Percentiles rank a stretch among this genome's conserved stretches.
Conservation (phyloP, 2,888 invertebrate species). For the Oconnorella tubifera region DNA sequence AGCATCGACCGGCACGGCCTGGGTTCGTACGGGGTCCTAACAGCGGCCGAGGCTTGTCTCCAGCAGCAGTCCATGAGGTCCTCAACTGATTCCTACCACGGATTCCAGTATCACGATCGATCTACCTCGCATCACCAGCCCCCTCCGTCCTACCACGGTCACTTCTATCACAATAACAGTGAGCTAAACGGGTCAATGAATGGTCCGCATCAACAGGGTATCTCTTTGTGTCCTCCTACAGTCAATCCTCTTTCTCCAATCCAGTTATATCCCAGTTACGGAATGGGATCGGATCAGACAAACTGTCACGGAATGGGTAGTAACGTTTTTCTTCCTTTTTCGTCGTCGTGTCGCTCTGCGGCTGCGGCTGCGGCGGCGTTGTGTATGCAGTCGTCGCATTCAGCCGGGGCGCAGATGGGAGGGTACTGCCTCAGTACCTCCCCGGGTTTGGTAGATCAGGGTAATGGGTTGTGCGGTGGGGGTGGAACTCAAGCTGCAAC, state of each 20-base stretch:
- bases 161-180: background rate
- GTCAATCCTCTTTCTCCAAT: background rate
- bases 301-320: background rate
- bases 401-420: constrained; percentile 12
- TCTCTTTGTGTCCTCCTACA: background rate
- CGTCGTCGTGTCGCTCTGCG: constrained; percentile 11
- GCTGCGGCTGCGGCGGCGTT: constrained; percentile 9
- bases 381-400: constrained; percentile 7
- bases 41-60: background rate
- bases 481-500: no score
- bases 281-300: background rate
- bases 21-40: background rate
- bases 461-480: background rate
- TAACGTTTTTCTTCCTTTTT: constrained; percentile 8
- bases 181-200: background rate
- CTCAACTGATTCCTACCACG: background rate
- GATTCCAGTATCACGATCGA: background rate
- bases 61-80: background rate
- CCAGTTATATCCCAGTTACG: background rate
- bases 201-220: background rate
- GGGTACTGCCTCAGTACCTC: constrained; percentile 19
- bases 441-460: background rate
- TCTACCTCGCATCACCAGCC: background rate
- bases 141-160: background rate
- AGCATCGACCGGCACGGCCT: background rate